A percentile compares a stretch with the other conserved stretches of the same genome.
phyloP scores from a whole-genome alignment of 2,888 invertebrate genomes.

The Syritta pipiens region DNA sequence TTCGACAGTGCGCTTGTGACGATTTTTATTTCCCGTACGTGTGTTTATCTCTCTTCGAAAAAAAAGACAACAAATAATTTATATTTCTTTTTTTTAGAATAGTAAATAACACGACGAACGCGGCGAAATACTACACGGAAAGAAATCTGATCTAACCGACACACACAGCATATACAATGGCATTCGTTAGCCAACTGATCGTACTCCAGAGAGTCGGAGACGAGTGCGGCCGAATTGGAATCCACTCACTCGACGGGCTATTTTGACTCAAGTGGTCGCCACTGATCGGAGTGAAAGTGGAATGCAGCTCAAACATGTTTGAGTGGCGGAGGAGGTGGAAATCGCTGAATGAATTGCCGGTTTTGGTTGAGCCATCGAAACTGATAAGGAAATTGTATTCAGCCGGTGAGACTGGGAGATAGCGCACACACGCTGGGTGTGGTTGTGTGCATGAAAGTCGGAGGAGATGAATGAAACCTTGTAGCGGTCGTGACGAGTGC shows the following conservation, averaged over 20 bases:
- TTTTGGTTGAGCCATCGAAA: neutral
- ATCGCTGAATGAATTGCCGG: constrained; percentile 40
- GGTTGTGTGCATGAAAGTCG: too few species aligned
- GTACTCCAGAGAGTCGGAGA: constrained; percentile 52
- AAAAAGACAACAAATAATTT: constrained; percentile 30
- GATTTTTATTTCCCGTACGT: constrained; percentile 21
- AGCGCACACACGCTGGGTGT: too few species aligned
- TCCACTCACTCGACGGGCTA: constrained; percentile 16
- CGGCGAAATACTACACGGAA: constrained; percentile 41
- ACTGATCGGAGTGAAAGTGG: constrained; percentile 7
- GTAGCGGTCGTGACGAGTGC: too few species aligned
- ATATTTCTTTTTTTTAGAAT: neutral
- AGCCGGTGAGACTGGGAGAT: too few species aligned
- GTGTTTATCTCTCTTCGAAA: constrained; percentile 4
- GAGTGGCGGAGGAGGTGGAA: constrained; percentile 7
- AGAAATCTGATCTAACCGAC: constrained; percentile 24
- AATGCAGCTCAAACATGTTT: constrained; percentile 43
- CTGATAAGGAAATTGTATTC: constrained; percentile 16
- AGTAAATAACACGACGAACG: constrained; percentile 40
- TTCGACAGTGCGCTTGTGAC: constrained; percentile 30
- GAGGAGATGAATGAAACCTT: too few species aligned
- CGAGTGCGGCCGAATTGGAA: neutral
- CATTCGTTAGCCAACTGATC: constrained; percentile 65
- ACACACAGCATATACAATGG: constrained; percentile 57
- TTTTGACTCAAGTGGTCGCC: neutral